Evolutionary conservation across 2,888 invertebrate species (phyloP).

Genomic region (Camponotus fellah): DNA sequence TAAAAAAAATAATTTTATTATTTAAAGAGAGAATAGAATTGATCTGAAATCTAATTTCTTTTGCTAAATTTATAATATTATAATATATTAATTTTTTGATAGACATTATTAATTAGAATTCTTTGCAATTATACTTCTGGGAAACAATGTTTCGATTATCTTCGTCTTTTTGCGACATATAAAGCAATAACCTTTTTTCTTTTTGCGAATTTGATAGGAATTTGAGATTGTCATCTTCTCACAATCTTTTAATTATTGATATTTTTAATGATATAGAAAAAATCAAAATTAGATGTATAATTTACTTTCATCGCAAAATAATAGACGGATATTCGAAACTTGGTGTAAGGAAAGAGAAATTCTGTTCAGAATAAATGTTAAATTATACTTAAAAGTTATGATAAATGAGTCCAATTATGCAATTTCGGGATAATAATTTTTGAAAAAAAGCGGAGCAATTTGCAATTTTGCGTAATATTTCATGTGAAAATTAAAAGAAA

Average conservation of each 20-base stretch:
- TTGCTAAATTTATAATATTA: background rate
- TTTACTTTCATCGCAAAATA: conserved; percentile 4
- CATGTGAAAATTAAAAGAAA: background rate
- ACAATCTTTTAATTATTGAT: background rate
- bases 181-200: background rate
- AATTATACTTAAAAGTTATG: conserved; percentile 30
- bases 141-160: background rate
- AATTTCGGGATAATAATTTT: conserved; percentile 45
- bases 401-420: conserved; percentile 37
- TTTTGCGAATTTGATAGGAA: background rate
- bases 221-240: background rate
- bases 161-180: background rate
- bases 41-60: background rate
- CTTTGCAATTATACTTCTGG: background rate
- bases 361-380: conserved; percentile 20
- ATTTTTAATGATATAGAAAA: background rate
- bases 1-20: background rate
- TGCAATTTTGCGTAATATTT: background rate
- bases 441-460: conserved; percentile 1
- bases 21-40: background rate
- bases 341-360: conserved; percentile 41
- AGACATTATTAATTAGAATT: background rate
- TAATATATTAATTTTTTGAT: background rate
- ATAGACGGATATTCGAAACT: conserved; percentile 6
- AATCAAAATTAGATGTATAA: background rate